Evolutionary conservation across 2,113 vertebrate genomes (phyloP), one percentile per base, ranked within the genome.

Genomic region (Oceanodroma tethys): DNA sequence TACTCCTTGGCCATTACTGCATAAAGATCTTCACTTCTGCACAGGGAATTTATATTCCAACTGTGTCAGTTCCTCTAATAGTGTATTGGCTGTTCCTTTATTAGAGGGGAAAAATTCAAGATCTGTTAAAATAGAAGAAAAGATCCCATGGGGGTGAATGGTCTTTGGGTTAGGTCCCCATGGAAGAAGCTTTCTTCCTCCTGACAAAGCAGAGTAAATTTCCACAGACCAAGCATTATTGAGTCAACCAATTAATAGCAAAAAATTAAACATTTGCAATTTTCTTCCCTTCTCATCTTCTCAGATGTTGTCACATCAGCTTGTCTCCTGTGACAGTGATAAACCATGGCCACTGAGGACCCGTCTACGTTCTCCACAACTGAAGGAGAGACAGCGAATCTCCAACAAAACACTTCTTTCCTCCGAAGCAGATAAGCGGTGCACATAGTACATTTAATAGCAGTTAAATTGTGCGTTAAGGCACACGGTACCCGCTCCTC

Each of bases 361-460:
- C 59, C 0, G 0, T 1, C 3, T 8, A 4, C 2, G 2, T 26
- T 45, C 16, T 20, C 30, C 34, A 26, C 22, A 86, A 11, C 36
- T 1, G 0, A 62, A 68, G 6, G 21, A 45, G 12, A 72, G 16
- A 34, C 22, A 59, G 26, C 0, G 10, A 22, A 21, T 10, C 21
- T 70, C 15, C 48, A 42, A 23, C 3, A 36, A 58, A 85, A 45
- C 0, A 1, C 12, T 68, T 18, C 13, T 73, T 58, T 16, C 50
- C n/a, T 65, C 72, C 36, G 25, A n/a, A 65, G 27, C 16, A 43
- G 21, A 1, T 17, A 62, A 72, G 17, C 11, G 1, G 32, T 50
- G 20, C n/a, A 30, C 50, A 20, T 13, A 59, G 15, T 19, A 14
- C 42, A 42, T 42, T 42, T 42, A 42, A 3, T 2, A 1, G 22